A percentile compares a stretch with the other conserved stretches of the same genome.
Conservation (phyloP, 2,888 invertebrate species). For the Operophtera brumata region DNA sequence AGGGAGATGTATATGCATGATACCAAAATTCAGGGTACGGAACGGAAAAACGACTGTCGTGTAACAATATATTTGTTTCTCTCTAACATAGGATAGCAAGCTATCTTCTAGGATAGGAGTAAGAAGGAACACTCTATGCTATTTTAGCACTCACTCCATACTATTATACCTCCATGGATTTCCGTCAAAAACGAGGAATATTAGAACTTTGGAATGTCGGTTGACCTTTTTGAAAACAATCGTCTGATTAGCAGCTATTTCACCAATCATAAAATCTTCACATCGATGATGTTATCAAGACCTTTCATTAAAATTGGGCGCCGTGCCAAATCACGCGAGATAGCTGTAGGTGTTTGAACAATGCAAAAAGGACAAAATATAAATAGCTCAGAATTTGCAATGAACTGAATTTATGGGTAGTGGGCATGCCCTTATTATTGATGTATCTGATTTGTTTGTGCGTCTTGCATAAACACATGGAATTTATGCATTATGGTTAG, state of each 20-base stretch:
- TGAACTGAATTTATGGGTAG: slow-evolving; percentile 1
- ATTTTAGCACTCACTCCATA: too few species aligned
- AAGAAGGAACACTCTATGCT: too few species aligned
- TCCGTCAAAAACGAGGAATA: too few species aligned
- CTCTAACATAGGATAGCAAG: too few species aligned
- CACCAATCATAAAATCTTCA: slow-evolving; percentile 11
- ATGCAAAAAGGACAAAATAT: slow-evolving; percentile 37
- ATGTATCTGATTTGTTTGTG: not conserved
- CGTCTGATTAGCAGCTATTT: not conserved
- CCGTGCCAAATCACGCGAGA: slow-evolving; percentile 37
- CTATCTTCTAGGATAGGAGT: too few species aligned
- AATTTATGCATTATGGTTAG: not conserved
- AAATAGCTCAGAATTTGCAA: slow-evolving; percentile 12
- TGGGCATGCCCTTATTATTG: not conserved
- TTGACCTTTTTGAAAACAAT: not conserved
- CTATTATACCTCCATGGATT: too few species aligned
- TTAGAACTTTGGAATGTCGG: not conserved
- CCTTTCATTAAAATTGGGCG: slow-evolving; percentile 36
- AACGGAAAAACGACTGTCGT: too few species aligned
- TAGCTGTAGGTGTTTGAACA: slow-evolving; percentile 29
- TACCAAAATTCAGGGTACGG: too few species aligned
- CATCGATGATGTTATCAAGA: slow-evolving; percentile 29
- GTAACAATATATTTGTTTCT: too few species aligned
- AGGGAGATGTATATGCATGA: too few species aligned
- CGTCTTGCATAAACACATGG: not conserved